These are phyloP conservation scores for Cremastinae sp. DNA, from an alignment of 2,888 invertebrate species.

Conservation along the genomic window DNA sequence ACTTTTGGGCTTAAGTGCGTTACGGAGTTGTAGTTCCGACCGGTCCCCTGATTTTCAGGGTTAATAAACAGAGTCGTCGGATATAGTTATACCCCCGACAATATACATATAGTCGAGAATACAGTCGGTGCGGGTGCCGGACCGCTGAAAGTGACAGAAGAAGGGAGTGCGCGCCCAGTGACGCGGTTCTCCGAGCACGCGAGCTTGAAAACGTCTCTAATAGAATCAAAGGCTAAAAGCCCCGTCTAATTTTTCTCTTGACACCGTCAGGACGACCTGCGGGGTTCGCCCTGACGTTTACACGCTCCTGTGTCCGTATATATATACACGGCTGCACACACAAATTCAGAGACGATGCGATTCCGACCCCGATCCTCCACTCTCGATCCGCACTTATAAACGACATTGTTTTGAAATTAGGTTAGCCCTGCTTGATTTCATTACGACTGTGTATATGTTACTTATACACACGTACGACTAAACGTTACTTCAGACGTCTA, in stretches of 20 bases:
- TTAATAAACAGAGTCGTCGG: constrained; percentile 1
- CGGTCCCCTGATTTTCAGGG: constrained; percentile 26
- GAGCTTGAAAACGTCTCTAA: constrained; percentile 73
- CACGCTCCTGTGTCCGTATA: constrained; percentile 6
- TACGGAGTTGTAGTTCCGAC: constrained; percentile 1
- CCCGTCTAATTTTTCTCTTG: constrained; percentile 73
- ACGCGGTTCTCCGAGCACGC: constrained; percentile 67
- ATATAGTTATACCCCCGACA: neutral
- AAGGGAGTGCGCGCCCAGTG: constrained; percentile 69
- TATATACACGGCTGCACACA: neutral
- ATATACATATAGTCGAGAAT: constrained; percentile 5
- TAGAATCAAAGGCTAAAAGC: constrained; percentile 75
- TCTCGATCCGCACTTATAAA: constrained; percentile 62
- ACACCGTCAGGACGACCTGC: constrained; percentile 32
- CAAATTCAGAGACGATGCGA: neutral
- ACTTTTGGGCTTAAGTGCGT: constrained; percentile 10
- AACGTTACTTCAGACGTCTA: neutral
- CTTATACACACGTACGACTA: constrained; percentile 4
- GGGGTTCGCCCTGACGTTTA: no score
- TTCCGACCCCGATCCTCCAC: constrained; percentile 33
- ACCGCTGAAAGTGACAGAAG: constrained; percentile 70
- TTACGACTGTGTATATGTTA: constrained; percentile 51
- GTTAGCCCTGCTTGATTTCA: constrained; percentile 70
- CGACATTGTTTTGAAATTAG: constrained; percentile 75
- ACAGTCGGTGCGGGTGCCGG: constrained; percentile 54